Conservation (phyloP, 2,888 invertebrate genomes). For the Glaucopsyche alexis region DNA sequence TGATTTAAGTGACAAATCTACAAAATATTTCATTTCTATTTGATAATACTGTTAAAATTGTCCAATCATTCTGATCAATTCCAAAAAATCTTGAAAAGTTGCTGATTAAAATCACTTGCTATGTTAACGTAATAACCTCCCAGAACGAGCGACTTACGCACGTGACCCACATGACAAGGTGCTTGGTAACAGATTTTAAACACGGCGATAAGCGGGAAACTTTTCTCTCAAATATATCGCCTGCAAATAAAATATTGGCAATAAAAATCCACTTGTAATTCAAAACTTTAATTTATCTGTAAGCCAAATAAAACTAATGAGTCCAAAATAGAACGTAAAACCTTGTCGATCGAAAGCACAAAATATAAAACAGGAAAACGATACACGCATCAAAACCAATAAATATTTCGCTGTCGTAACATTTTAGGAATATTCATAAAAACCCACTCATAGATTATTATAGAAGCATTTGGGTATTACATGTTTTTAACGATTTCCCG, state of each 20-base stretch:
- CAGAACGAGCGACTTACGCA: conserved; percentile 49
- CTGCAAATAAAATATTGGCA: neutral
- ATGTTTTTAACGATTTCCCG: conserved; percentile 28
- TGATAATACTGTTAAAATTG: too few relatives aligned
- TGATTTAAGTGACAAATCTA: too few relatives aligned
- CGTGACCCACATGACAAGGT: conserved; percentile 58
- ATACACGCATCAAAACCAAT: neutral
- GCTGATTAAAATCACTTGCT: neutral
- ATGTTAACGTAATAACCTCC: conserved; percentile 47
- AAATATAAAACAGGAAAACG: neutral
- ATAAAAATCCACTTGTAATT: neutral
- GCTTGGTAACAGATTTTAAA: conserved; percentile 51
- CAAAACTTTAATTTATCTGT: neutral
- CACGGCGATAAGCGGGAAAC: conserved; percentile 30
- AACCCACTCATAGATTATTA: conserved; percentile 19
- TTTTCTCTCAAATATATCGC: neutral
- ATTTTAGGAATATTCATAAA: conserved; percentile 14
- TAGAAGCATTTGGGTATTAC: conserved; percentile 17
- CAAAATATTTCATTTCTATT: too few relatives aligned
- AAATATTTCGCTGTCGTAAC: conserved; percentile 12
- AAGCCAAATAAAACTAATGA: neutral
- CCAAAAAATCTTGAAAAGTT: neutral
- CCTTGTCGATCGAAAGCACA: too few relatives aligned
- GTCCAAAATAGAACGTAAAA: neutral
- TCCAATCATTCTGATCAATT: neutral